These are phyloP conservation scores for Aspidapion aeneum DNA, from an alignment of 2,888 invertebrate genomes.

Conservation along the genomic window DNA sequence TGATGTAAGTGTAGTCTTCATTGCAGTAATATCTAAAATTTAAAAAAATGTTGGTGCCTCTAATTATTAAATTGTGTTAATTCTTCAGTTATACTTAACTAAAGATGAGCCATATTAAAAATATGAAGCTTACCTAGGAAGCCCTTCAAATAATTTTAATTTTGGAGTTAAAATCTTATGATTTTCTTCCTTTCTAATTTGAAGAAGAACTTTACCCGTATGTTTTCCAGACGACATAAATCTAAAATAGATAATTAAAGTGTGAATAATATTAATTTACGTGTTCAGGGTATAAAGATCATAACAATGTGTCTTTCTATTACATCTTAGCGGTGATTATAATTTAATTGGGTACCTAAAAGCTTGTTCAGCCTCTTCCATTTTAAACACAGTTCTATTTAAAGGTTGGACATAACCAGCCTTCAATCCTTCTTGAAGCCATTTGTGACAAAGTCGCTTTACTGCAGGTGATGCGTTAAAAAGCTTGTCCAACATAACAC, in stretches of 20 bases:
- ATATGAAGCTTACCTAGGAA: constrained; percentile 16
- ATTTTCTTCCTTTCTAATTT: constrained; percentile 39
- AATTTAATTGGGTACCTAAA: too few species aligned
- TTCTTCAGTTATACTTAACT: too few species aligned
- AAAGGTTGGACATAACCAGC: constrained; percentile 69
- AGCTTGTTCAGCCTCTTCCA: constrained; percentile 65
- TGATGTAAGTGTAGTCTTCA: constrained; percentile 54
- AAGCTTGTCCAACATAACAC: constrained; percentile 1
- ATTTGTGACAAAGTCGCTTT: not conserved
- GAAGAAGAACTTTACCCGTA: constrained; percentile 65
- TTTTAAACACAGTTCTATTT: constrained; percentile 58
- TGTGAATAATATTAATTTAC: too few species aligned
- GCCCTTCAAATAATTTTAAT: not conserved
- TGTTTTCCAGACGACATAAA: constrained; percentile 68
- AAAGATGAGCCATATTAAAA: too few species aligned
- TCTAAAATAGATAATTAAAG: too few species aligned
- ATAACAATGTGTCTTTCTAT: too few species aligned
- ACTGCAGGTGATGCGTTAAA: not conserved
- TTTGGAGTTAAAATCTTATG: not conserved
- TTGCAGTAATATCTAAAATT: constrained; percentile 52
- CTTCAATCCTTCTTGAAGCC: not conserved
- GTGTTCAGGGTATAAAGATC: too few species aligned
- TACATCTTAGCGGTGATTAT: constrained; percentile 54
- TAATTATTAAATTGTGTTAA: not conserved
- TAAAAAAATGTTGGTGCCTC: not conserved